Conservation (phyloP, 2,888 invertebrate species). For the Drosophila buzzatii region DNA sequence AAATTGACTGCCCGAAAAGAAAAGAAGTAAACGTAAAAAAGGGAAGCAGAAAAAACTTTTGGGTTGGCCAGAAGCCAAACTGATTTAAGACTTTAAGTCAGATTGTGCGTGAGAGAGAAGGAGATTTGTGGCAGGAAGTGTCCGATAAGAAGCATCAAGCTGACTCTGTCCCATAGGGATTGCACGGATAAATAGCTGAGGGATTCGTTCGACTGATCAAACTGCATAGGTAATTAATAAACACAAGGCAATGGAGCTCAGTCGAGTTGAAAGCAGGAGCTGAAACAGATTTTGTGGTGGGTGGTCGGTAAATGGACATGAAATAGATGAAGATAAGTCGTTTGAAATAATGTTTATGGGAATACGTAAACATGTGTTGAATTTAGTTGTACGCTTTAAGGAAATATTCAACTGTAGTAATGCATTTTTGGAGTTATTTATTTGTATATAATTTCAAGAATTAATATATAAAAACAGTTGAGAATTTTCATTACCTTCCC, state of each 20-base stretch:
- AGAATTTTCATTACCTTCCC: too few species aligned
- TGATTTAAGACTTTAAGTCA: conserved; percentile 63
- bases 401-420: neutral
- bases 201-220: conserved; percentile 31
- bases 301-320: conserved; percentile 5
- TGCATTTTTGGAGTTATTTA: too few species aligned
- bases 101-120: conserved; percentile 44
- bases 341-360: neutral
- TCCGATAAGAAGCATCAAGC: conserved; percentile 51
- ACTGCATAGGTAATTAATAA: conserved; percentile 41
- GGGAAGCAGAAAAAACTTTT: neutral
- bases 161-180: conserved; percentile 21
- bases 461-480: too few species aligned
- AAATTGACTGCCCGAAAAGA: conserved; percentile 40
- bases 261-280: conserved; percentile 1
- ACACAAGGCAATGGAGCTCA: neutral
- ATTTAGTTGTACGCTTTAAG: neutral
- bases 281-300: conserved; percentile 5
- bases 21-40: neutral
- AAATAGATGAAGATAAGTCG: conserved; percentile 16
- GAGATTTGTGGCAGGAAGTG: conserved; percentile 72
- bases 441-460: too few species aligned
- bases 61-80: conserved; percentile 57
- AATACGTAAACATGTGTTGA: neutral
- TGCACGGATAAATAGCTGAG: conserved; percentile 21